These are phyloP conservation scores for Austrolebias charrua DNA, from an alignment of 2,797 vertebrate genomes.

Conservation along the genomic window DNA sequence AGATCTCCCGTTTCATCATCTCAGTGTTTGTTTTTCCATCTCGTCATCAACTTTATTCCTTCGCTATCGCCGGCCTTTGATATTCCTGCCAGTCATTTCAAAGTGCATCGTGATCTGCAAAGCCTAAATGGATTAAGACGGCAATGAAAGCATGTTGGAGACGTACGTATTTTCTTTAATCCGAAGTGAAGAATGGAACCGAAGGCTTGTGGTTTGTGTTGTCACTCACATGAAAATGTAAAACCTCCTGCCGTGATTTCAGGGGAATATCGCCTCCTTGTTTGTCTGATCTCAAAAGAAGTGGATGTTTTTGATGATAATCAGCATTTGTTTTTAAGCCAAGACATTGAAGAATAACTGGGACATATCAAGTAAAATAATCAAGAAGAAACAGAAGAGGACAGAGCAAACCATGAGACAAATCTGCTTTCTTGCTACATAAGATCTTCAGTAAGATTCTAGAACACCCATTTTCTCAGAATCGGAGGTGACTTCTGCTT, in stretches of 20 bases:
- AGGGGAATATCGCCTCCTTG: neutral
- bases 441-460: neutral
- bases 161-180: slow-evolving; percentile 16
- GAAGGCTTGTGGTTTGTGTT: slow-evolving; percentile 24
- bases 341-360: neutral
- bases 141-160: slow-evolving; percentile 36
- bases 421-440: neutral
- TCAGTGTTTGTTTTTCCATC: slow-evolving; percentile 61
- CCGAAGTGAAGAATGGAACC: slow-evolving; percentile 35
- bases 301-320: neutral
- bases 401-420: neutral
- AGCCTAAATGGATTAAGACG: slow-evolving; percentile 32
- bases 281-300: neutral
- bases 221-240: slow-evolving; percentile 11
- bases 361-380: neutral
- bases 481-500: neutral
- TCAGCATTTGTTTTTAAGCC: neutral
- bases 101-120: slow-evolving; percentile 32
- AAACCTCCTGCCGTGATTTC: neutral
- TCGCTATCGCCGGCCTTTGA: slow-evolving; percentile 53
- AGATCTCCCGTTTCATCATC: slow-evolving; percentile 58
- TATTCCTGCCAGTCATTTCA: slow-evolving; percentile 41
- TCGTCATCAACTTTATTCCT: slow-evolving; percentile 43
- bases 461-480: neutral
- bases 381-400: neutral